phyloP scores from a whole-genome alignment of 2,113 vertebrate genomes.

The Chlamydotis undulata region DNA sequence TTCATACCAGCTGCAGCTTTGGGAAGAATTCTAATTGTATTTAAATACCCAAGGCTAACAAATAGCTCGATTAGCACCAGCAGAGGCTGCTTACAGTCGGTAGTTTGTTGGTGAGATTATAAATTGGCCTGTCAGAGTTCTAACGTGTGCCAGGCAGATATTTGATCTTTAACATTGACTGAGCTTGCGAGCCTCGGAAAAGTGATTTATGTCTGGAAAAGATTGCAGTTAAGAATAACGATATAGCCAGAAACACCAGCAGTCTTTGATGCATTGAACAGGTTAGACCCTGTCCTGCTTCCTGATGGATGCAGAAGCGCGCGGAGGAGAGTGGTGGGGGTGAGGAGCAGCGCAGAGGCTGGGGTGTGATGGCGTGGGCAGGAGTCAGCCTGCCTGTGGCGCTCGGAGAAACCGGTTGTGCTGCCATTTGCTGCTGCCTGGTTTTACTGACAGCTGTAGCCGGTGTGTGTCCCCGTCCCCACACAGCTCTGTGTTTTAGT shows the following conservation, averaged over 20 bases:
- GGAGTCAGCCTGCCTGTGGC: not conserved
- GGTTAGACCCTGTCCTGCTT: not conserved
- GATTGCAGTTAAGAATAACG: not conserved
- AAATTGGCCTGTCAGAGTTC: not conserved
- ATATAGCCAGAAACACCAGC: not conserved
- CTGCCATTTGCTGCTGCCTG: not conserved
- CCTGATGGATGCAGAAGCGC: rapidly evolving
- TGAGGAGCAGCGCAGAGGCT: rapidly evolving
- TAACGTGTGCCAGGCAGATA: not conserved
- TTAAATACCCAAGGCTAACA: constrained; percentile 40
- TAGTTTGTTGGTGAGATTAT: constrained; percentile 11
- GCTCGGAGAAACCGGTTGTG: rapidly evolving
- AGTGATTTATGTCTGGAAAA: not conserved
- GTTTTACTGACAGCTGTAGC: not conserved
- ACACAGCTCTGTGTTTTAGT: not conserved
- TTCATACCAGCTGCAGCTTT: constrained; percentile 11
- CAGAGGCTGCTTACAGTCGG: not conserved
- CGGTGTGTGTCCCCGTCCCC: not conserved
- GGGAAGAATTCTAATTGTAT: constrained; percentile 45
- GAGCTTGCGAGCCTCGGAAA: not conserved
- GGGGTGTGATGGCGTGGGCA: rapidly evolving
- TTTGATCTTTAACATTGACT: constrained; percentile 7
- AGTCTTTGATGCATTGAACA: not conserved
- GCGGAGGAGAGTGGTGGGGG: rapidly evolving
- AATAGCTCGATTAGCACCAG: constrained; percentile 29